Base-by-base conservation (phyloP, 2,888 invertebrate species). In the Latheticus oryzae region DNA sequence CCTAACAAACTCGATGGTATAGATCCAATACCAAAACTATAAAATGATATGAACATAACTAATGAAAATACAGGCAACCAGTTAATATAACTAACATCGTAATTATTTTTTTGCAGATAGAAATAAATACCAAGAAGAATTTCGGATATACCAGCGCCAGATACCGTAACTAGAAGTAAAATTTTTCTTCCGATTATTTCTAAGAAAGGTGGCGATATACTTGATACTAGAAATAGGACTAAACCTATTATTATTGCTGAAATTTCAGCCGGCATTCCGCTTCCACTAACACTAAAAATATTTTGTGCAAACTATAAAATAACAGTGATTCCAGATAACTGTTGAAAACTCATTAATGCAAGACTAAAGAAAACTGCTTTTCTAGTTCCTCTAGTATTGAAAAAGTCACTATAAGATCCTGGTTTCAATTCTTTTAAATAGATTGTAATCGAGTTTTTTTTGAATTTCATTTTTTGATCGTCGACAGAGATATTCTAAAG, bases 21-120 rank as follows among this genome's bases (percentile, higher is more conserved):
- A 0, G 90, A 88, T 2, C 94, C 91, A 40, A 88, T 84, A 1
- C 86, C 91, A 8, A 70, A 61, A 72, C 87, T 82, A 76, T 90
- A 91, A 0, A 88, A 85, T 35, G 87, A 78, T 58, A 89, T 89
- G 78, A 87, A 91, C 8, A 89, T 8, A 0, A 62, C 30, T 7
- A 62, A 40, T 87, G 81, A 43, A 84, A 80, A 1, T 89, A 67
- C 0, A 2, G 62, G 62, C 33, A 62, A 37, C 58, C 58, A 60
- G 5, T 82, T 73, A 37, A 89, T 80, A n/a, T 68, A 76, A 0
- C 69, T 76, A 0, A 64, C 60, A 0, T 82, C 80, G 0, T 80
- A 75, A 0, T 91, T 1, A 85, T 75, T 45, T 85, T 84, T 45
- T 90, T 24, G n/a, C 2, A 42, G 2, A 24, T 42, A 42, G 13